These are phyloP conservation scores for Drosophila kikkawai DNA, from an alignment of 1,140 invertebrate species.

Conservation along the genomic window DNA sequence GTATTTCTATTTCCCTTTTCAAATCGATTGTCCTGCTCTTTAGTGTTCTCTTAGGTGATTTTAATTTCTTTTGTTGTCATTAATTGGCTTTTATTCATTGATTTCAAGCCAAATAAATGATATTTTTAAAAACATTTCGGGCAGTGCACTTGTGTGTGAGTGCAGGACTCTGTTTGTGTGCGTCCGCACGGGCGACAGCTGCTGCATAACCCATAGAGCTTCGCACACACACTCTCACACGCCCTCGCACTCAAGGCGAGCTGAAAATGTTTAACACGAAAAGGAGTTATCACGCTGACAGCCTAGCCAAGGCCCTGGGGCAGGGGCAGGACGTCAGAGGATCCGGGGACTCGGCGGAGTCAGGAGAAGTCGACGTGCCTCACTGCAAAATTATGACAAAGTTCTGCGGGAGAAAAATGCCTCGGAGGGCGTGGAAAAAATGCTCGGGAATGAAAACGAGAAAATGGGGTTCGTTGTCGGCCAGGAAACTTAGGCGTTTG, in stretches of 20 bases:
- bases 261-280: constrained; percentile 81
- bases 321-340: constrained; percentile 14
- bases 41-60: neutral
- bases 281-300: constrained; percentile 81
- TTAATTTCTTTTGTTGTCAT: neutral
- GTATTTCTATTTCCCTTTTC: neutral
- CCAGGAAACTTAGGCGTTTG: constrained; percentile 1
- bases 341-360: constrained; percentile 11
- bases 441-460: constrained; percentile 30
- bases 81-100: neutral
- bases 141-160: constrained; percentile 40
- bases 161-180: constrained; percentile 26
- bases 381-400: constrained; percentile 73
- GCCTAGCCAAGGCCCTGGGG: constrained; percentile 46
- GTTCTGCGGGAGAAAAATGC: constrained; percentile 69
- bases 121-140: neutral
- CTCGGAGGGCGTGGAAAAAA: constrained; percentile 33
- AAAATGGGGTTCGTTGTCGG: constrained; percentile 16
- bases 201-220: constrained; percentile 70
- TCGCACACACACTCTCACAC: constrained; percentile 33
- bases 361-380: constrained; percentile 50
- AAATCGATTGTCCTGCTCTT: neutral
- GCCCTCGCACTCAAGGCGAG: constrained; percentile 54
- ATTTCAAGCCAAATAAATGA: neutral
- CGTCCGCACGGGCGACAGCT: constrained; percentile 64